Percentiles rank a stretch among this genome's conserved stretches.
These are phyloP conservation scores for Fregetta grallaria DNA, from an alignment of 2,113 vertebrate genomes.

Conservation along the genomic window DNA sequence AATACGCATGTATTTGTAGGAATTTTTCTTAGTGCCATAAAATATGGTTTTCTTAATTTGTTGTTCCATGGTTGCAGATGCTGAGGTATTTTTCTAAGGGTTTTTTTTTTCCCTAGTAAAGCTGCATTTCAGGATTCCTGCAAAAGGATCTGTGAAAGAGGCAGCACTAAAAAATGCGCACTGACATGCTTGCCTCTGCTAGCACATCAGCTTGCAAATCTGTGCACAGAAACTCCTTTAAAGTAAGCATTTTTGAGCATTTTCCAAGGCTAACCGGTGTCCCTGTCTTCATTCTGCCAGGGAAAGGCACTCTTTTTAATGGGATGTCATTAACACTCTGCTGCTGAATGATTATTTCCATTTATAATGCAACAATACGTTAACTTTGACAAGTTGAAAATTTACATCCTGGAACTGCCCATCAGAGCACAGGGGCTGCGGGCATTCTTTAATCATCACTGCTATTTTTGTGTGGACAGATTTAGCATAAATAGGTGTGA, in stretches of 20 bases:
- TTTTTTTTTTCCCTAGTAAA: background rate
- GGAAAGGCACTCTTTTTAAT: background rate
- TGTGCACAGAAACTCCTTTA: background rate
- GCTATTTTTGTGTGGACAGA: background rate
- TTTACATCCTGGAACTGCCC: background rate
- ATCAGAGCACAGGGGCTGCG: background rate
- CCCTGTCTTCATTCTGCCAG: background rate
- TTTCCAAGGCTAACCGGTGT: background rate
- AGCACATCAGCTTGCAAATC: background rate
- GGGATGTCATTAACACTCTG: background rate
- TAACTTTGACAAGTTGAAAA: background rate
- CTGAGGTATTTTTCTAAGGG: background rate
- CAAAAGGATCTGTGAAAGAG: background rate
- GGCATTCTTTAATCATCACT: background rate
- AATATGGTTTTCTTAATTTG: accelerated
- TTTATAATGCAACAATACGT: background rate
- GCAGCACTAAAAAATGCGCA: background rate
- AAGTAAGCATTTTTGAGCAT: background rate
- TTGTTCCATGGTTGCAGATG: background rate
- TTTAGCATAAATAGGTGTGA: background rate
- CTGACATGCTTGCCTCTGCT: background rate
- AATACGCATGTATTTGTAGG: background rate
- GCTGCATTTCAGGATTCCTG: background rate
- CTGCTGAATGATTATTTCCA: background rate
- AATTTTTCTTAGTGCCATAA: background rate